phyloP scores from a whole-genome alignment of 2,888 invertebrate genomes.

The Teleogryllus oceanicus region DNA sequence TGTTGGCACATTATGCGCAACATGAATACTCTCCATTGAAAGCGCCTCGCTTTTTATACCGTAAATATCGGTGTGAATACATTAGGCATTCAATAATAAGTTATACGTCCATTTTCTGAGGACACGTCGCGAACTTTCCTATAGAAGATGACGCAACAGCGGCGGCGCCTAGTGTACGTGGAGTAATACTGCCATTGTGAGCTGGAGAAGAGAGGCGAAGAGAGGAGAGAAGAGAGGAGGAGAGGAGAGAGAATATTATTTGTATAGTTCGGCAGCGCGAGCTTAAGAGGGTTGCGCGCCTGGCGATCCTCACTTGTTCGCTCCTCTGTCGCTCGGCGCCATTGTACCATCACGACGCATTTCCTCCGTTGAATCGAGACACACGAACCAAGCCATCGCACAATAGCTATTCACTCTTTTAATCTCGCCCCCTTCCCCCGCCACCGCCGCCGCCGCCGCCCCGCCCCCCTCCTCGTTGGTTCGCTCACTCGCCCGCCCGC shows the following conservation, averaged over 20 bases:
- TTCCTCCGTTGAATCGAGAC: slow-evolving; percentile 31
- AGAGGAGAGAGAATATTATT: slow-evolving; percentile 31
- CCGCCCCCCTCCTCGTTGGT: neutral
- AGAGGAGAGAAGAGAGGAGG: neutral
- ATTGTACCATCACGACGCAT: slow-evolving; percentile 33
- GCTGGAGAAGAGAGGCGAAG: too few species aligned
- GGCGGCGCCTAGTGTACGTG: too few species aligned
- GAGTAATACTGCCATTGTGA: too few species aligned
- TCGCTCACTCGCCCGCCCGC: too few species aligned
- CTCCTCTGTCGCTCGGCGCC: slow-evolving; percentile 24
- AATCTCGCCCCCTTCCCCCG: slow-evolving; percentile 33
- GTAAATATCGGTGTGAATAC: neutral
- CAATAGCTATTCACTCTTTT: slow-evolving; percentile 38
- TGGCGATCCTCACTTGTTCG: slow-evolving; percentile 35
- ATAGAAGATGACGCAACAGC: too few species aligned
- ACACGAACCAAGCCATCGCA: slow-evolving; percentile 33
- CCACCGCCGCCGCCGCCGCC: neutral
- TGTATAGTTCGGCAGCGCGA: slow-evolving; percentile 33
- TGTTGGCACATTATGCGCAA: neutral
- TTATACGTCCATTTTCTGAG: neutral
- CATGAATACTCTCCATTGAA: neutral
- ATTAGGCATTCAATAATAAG: slow-evolving; percentile 18
- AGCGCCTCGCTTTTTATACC: neutral
- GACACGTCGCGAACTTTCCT: too few species aligned
- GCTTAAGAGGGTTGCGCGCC: slow-evolving; percentile 27